A percentile compares a stretch with the other conserved stretches of the same genome.
These are phyloP conservation scores for Eidolon dupreanum DNA, from an alignment of 2,797 vertebrate genomes.

Conservation along the genomic window DNA sequence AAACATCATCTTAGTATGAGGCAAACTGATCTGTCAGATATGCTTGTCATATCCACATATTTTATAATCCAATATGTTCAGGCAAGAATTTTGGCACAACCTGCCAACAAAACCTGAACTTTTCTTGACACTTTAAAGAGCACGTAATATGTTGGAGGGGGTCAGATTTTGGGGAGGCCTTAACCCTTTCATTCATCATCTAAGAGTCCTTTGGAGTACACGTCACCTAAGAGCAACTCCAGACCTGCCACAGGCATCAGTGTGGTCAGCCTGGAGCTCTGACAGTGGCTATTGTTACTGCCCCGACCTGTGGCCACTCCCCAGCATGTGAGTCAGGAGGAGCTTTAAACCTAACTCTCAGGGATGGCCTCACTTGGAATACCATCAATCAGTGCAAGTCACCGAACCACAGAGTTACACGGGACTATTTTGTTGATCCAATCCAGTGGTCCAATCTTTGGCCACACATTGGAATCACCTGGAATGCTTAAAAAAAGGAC, in stretches of 20 bases:
- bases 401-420: neutral
- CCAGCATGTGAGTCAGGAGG: neutral
- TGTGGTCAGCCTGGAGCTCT: constrained; percentile 20
- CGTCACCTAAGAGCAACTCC: constrained; percentile 67
- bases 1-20: constrained; percentile 81
- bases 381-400: neutral
- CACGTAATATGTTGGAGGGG: constrained; percentile 85
- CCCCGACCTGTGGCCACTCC: neutral
- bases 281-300: neutral
- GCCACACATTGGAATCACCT: neutral
- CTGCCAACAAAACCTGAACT: constrained; percentile 93
- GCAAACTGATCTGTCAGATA: constrained; percentile 84
- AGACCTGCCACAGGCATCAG: neutral
- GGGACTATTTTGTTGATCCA: neutral
- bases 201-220: constrained; percentile 69
- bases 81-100: constrained; percentile 93
- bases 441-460: neutral
- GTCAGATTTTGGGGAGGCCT: constrained; percentile 78
- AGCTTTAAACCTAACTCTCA: neutral
- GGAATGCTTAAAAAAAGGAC: neutral
- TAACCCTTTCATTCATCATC: constrained; percentile 82
- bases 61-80: constrained; percentile 90
- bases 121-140: constrained; percentile 90
- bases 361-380: neutral
- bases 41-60: constrained; percentile 83